Conservation (phyloP, 2,888 invertebrate genomes). For the Trissoscelio sp. region DNA sequence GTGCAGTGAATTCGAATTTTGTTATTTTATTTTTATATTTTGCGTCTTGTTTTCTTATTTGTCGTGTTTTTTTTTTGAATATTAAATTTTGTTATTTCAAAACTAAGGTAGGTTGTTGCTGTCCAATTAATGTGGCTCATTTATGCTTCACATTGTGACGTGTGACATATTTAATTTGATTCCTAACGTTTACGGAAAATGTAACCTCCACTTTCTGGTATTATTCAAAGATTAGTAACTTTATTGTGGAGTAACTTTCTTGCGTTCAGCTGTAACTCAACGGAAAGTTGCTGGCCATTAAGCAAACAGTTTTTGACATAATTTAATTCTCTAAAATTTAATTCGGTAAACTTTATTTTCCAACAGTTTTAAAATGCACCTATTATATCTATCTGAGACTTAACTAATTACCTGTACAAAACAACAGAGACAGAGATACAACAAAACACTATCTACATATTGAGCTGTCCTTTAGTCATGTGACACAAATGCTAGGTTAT, state of each 20-base stretch:
- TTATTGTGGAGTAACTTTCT: slow-evolving; percentile 2
- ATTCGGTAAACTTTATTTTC: slow-evolving; percentile 30
- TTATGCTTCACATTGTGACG: not conserved
- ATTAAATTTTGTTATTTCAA: not conserved
- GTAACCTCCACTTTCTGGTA: not conserved
- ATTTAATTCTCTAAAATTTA: slow-evolving; percentile 17
- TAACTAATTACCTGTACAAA: no score
- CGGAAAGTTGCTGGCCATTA: slow-evolving; percentile 18
- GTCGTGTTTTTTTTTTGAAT: not conserved
- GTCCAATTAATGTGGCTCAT: not conserved
- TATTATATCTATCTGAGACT: no score
- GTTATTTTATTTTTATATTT: not conserved
- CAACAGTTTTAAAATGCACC: no score
- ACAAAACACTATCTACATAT: no score
- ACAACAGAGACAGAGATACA: no score
- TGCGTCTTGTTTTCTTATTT: not conserved
- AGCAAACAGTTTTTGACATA: slow-evolving; percentile 19
- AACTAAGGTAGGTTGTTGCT: not conserved
- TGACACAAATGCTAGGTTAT: not conserved
- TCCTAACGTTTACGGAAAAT: not conserved
- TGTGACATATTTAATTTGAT: slow-evolving; percentile 14
- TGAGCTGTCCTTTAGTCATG: no score
- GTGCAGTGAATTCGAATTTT: not conserved
- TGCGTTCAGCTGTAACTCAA: not conserved
- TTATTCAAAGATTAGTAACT: slow-evolving; percentile 15